phyloP scores from a whole-genome alignment of 2,113 vertebrate species.

The Psittacara wagleri region DNA sequence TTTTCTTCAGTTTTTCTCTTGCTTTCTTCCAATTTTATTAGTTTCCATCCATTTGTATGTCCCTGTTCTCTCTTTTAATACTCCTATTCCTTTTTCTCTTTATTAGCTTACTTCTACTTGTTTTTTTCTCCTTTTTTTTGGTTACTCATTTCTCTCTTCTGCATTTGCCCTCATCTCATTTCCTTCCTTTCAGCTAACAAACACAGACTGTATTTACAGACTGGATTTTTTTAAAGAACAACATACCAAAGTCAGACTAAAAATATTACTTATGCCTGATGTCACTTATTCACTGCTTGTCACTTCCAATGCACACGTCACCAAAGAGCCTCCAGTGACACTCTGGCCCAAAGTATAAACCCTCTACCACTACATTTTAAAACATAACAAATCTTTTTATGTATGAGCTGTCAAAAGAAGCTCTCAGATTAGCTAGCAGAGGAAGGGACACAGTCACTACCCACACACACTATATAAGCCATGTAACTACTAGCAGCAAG shows the following conservation, averaged over 20 bases:
- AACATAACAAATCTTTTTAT: conserved; percentile 58
- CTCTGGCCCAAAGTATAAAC: conserved; percentile 12
- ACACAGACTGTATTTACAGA: conserved; percentile 45
- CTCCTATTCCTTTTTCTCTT: background rate
- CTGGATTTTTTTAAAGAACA: conserved; percentile 49
- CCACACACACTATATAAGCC: background rate
- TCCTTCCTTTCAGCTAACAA: conserved; percentile 19
- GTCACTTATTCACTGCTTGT: conserved; percentile 63
- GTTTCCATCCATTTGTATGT: background rate
- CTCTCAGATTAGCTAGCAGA: background rate
- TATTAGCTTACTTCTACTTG: background rate
- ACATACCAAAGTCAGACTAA: conserved; percentile 47
- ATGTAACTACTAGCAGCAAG: background rate
- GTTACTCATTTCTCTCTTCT: background rate
- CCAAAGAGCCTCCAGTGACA: background rate
- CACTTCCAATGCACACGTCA: conserved; percentile 21
- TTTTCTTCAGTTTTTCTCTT: background rate
- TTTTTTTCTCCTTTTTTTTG: background rate
- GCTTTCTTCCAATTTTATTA: background rate
- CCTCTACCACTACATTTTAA: background rate
- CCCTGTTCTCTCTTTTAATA: background rate
- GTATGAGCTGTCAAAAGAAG: conserved; percentile 45
- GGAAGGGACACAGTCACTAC: background rate
- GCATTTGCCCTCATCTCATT: background rate
- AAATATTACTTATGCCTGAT: conserved; percentile 65